Evolutionary conservation across 2,113 vertebrate genomes (phyloP).

Genomic region (Columba janthina): DNA sequence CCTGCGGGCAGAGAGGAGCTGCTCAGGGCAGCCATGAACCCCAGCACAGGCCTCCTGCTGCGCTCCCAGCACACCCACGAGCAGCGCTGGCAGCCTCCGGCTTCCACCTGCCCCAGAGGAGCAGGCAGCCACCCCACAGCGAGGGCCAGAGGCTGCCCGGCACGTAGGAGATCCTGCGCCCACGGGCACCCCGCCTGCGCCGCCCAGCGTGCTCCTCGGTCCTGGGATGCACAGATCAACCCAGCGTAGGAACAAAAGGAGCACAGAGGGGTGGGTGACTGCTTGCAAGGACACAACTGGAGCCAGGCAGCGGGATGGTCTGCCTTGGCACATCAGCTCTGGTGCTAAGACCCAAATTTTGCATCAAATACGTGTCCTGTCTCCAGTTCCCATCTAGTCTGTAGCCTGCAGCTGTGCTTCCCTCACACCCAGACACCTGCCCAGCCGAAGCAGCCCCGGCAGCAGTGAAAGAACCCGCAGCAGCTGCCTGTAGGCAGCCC

Average conservation of each 20-base stretch:
- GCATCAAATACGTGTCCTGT: neutral
- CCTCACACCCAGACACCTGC: neutral
- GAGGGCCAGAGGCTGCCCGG: neutral
- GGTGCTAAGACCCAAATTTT: neutral
- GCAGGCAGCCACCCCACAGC: neutral
- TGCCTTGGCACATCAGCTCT: neutral
- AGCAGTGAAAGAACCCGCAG: neutral
- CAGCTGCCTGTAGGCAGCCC: neutral
- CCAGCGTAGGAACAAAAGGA: neutral
- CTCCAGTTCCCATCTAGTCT: neutral
- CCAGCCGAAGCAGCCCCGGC: neutral
- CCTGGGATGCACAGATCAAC: neutral
- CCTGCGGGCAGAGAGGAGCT: slow-evolving; percentile 67
- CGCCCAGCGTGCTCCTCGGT: no score
- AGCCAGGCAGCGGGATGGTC: neutral
- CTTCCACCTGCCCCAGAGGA: neutral
- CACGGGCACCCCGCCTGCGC: neutral
- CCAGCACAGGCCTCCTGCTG: neutral
- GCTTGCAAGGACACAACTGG: neutral
- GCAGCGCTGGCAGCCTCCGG: neutral
- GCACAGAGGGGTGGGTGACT: neutral
- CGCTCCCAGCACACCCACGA: neutral
- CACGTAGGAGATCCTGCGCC: neutral
- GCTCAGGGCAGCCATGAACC: neutral
- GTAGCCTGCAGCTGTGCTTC: neutral